Conservation (phyloP, 2,888 invertebrate species). For the Drosophila helvetica region DNA sequence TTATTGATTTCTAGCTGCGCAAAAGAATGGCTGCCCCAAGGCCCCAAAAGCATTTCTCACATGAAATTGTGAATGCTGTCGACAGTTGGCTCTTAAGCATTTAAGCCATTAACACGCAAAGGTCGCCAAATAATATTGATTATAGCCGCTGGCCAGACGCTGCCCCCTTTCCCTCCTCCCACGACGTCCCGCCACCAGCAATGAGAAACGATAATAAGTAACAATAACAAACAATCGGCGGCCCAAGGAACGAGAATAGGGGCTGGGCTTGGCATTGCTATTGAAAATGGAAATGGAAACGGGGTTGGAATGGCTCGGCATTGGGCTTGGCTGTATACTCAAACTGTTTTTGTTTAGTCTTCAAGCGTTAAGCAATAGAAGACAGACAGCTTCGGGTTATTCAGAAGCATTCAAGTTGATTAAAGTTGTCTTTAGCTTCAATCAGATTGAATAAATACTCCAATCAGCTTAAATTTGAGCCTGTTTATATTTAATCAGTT, state of each 20-base stretch:
- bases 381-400: not conserved
- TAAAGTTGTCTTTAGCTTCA: not conserved
- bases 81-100: conserved; percentile 32
- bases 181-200: conserved; percentile 1
- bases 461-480: not conserved
- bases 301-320: not conserved
- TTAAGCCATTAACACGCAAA: conserved; percentile 67
- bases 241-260: conserved; percentile 23
- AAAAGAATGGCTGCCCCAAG: conserved; percentile 42
- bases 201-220: conserved; percentile 36
- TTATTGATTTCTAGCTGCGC: conserved; percentile 63
- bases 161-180: conserved; percentile 3
- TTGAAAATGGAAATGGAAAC: conserved; percentile 1
- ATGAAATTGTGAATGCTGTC: conserved; percentile 25
- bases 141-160: conserved; percentile 65
- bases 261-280: conserved; percentile 7
- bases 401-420: not conserved
- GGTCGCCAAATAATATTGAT: conserved; percentile 70
- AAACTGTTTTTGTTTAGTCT: conserved; percentile 28
- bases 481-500: not conserved
- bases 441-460: not conserved
- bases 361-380: not conserved
- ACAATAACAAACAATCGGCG: conserved; percentile 43
- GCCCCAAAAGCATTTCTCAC: conserved; percentile 21
- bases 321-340: conserved; percentile 1